Evolutionary conservation across 92 coral and sea anemone species (phyloP).

Genomic region (Zoanthus sociatus): DNA sequence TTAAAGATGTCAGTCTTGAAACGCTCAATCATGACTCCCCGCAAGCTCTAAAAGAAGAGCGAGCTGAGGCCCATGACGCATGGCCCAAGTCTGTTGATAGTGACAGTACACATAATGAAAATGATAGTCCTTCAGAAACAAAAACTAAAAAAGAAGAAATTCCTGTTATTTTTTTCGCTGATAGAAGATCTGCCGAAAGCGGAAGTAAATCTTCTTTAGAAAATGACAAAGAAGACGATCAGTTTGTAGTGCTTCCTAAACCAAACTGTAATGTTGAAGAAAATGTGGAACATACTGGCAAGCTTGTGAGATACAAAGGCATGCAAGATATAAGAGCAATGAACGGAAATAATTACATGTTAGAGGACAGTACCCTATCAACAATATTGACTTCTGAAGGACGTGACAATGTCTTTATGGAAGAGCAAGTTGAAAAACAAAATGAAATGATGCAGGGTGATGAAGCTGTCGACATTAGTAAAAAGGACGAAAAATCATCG

Average conservation of each 20-base stretch:
- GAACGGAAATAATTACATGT: not conserved
- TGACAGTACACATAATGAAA: not conserved
- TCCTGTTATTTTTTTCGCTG: not conserved
- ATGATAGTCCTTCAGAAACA: not conserved
- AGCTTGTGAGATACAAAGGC: slow-evolving; percentile 2
- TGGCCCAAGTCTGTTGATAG: not conserved
- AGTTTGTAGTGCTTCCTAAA: not conserved
- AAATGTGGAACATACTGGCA: not conserved
- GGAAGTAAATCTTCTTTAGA: not conserved
- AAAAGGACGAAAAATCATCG: not conserved
- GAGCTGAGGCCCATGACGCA: not conserved
- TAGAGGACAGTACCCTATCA: not conserved
- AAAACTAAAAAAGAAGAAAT: not conserved
- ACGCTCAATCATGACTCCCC: not conserved
- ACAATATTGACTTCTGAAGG: not conserved
- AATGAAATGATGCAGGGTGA: not conserved
- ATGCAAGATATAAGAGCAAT: not conserved
- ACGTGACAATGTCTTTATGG: not conserved
- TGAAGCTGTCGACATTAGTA: not conserved
- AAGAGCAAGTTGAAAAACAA: not conserved
- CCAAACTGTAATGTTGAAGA: not conserved
- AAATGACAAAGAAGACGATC: not conserved
- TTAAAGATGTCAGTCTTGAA: not conserved
- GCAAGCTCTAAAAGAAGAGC: not conserved
- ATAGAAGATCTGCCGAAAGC: not conserved